phyloP scores from a whole-genome alignment of 2,797 vertebrate genomes.

The Crypturellus tataupa region DNA sequence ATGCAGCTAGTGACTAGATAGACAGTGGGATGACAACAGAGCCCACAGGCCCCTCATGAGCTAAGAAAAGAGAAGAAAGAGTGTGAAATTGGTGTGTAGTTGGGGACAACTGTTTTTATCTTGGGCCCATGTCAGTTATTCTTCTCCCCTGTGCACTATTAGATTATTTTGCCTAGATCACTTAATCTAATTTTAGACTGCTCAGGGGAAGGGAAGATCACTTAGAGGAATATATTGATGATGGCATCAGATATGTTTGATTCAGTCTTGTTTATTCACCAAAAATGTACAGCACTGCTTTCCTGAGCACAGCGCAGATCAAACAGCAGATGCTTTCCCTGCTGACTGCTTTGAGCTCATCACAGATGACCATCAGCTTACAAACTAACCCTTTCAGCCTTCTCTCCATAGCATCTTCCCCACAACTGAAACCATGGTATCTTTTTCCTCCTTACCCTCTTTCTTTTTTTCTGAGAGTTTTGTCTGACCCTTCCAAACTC shows the following conservation, averaged over 20 bases:
- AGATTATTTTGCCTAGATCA: conserved; percentile 10
- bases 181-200: conserved; percentile 30
- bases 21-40: not conserved
- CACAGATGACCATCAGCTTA: not conserved
- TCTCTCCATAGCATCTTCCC: not conserved
- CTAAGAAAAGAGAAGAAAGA: not conserved
- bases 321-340: not conserved
- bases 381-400: not conserved
- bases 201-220: not conserved
- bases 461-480: not conserved
- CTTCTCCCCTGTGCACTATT: not conserved
- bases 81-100: not conserved
- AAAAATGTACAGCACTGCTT: not conserved
- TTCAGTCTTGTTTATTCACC: not conserved
- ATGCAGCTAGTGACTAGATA: not conserved
- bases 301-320: not conserved
- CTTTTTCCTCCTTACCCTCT: not conserved
- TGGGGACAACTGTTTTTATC: not conserved
- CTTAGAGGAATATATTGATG: not conserved
- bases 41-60: not conserved
- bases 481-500: not conserved
- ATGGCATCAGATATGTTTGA: not conserved
- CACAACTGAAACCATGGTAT: not conserved
- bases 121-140: not conserved
- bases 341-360: not conserved